Evolutionary conservation across 2,797 vertebrate genomes (phyloP).

Genomic region (Luscinia megarhynchos): DNA sequence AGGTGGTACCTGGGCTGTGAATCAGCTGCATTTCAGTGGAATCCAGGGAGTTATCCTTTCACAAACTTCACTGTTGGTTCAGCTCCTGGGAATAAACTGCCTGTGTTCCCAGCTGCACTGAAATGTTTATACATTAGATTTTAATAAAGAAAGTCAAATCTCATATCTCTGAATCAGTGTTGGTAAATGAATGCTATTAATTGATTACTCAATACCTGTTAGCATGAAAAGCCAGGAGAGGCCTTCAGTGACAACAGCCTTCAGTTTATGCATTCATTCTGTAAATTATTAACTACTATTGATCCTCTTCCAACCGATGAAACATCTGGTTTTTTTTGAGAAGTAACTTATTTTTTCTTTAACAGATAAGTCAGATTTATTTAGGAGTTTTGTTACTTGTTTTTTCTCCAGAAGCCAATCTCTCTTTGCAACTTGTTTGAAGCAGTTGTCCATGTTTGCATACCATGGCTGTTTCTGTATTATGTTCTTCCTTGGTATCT

Average conservation of each 20-base stretch:
- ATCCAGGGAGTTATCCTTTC: not conserved
- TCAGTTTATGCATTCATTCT: not conserved
- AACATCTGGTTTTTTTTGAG: not conserved
- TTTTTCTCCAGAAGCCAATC: not conserved
- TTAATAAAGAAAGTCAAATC: conserved; percentile 19
- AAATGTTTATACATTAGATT: conserved; percentile 20
- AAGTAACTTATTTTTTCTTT: not conserved
- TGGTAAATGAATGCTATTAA: conserved; percentile 14
- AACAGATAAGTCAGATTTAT: not conserved
- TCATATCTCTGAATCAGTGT: not conserved
- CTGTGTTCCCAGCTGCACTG: not conserved
- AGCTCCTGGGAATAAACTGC: not conserved
- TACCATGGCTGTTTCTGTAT: not conserved
- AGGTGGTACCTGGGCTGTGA: not conserved
- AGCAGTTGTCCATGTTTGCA: not conserved
- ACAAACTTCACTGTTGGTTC: not conserved
- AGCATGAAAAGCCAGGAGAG: not conserved
- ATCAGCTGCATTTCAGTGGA: not conserved
- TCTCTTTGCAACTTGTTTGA: not conserved
- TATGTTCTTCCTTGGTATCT: not conserved
- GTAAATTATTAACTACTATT: conserved; percentile 17
- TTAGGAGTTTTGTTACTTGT: not conserved
- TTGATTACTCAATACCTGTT: not conserved
- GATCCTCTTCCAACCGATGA: not conserved
- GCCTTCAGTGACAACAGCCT: not conserved